Evolutionary conservation across 2,113 vertebrate species (phyloP), one percentile per base, ranked within the genome.

Genomic region (Cyprinus carpio): DNA sequence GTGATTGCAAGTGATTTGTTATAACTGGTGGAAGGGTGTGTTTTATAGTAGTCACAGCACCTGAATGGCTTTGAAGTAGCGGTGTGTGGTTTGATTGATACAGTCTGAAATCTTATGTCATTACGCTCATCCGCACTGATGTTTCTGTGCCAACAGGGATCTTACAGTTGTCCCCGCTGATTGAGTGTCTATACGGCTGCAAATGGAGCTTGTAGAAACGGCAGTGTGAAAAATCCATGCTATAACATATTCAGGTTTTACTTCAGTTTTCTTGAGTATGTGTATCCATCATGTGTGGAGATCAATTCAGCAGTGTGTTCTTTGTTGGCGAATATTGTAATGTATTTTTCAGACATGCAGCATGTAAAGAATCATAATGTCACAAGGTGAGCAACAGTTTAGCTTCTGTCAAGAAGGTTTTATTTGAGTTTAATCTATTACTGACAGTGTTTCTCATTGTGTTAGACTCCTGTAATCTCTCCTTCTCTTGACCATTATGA

Each of bases 21-120:
- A 62, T 75, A 64, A 34, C n/a, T 81, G 81, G 75, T n/a, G 81
- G 43, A 89, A n/a, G 54, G 40, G 81, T 88, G 85, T 82, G 43
- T 75, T 86, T 81, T 31, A 80, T 43, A 43, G 60, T 51, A 27
- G 62, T 34, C 51, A 51, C 78, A 65, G 67, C 84, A 85, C 74
- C 83, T 87, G 64, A 78, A 82, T 74, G 60, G 37, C 69, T 86
- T 84, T 87, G 78, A 88, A 74, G 78, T 82, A 67, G 60, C 80
- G 49, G n/a, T 85, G 83, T 69, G 82, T 77, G 71, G 69, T 75
- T 88, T 87, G 84, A 89, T 82, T 82, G 86, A 87, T 89, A 84
- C 43, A 65, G 81, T 78, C 71, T 77, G 81, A 89, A 87, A 89
- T 86, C 80, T 85, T 84, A 71, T 85, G 75, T 80, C 86, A 86